Evolutionary conservation across 2,797 vertebrate species (phyloP).

Genomic region (Merluccius polli): DNA sequence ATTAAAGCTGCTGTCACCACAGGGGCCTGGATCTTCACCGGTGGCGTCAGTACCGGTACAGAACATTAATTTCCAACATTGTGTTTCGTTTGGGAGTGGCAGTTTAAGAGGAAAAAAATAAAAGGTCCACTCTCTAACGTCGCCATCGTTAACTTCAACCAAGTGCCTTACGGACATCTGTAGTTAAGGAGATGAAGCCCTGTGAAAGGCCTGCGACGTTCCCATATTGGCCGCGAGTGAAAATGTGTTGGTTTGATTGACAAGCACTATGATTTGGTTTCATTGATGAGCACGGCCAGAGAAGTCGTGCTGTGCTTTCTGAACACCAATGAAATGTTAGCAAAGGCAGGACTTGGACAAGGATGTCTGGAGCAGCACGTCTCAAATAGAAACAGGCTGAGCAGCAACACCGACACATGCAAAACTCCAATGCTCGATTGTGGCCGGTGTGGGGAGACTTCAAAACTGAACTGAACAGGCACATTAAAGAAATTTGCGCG

Average conservation of each 20-base stretch:
- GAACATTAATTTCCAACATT: conserved; percentile 5
- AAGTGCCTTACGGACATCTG: too few relatives aligned
- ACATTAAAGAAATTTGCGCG: too few relatives aligned
- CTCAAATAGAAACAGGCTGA: not conserved
- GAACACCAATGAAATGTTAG: not conserved
- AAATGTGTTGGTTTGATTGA: too few relatives aligned
- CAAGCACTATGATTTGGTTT: too few relatives aligned
- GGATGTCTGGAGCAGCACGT: not conserved
- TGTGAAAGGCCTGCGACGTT: too few relatives aligned
- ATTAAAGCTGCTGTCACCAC: conserved; percentile 96
- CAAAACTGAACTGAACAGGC: not conserved
- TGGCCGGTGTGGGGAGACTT: not conserved
- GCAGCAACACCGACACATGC: not conserved
- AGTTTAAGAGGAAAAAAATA: too few relatives aligned
- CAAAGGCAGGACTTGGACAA: not conserved
- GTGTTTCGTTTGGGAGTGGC: too few relatives aligned
- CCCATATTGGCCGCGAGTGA: too few relatives aligned
- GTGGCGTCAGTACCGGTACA: conserved; percentile 90
- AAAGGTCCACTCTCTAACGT: too few relatives aligned
- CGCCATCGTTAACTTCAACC: too few relatives aligned
- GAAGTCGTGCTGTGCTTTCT: not conserved
- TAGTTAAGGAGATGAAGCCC: too few relatives aligned
- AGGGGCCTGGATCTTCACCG: conserved; percentile 97
- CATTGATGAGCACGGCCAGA: too few relatives aligned
- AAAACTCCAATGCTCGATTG: not conserved